Evolutionary conservation across 2,113 vertebrate species (phyloP).

Genomic region (Charina bottae): DNA sequence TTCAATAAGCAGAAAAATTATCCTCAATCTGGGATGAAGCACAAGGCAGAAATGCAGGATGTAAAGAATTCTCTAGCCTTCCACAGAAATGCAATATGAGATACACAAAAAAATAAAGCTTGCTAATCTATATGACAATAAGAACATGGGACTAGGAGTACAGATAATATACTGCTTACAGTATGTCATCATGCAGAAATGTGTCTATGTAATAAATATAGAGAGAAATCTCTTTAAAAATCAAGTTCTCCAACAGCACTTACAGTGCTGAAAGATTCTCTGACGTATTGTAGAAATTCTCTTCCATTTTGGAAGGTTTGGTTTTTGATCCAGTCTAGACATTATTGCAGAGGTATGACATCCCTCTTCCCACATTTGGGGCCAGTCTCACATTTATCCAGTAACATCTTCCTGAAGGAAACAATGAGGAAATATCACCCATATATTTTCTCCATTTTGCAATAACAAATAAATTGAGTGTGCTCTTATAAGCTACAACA

Average conservation of each 20-base stretch:
- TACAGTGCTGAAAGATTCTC: background rate
- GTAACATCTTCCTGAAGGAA: background rate
- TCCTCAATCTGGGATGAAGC: background rate
- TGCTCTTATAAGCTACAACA: background rate
- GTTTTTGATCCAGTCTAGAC: background rate
- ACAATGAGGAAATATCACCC: background rate
- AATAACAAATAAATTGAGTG: background rate
- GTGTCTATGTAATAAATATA: background rate
- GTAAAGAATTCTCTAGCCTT: background rate
- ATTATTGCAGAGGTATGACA: background rate
- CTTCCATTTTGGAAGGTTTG: background rate
- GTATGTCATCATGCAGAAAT: background rate
- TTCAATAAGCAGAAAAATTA: background rate
- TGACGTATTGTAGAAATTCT: background rate
- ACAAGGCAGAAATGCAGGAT: background rate
- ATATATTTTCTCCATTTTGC: background rate
- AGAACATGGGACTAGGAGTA: background rate
- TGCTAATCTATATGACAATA: background rate
- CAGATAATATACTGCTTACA: background rate
- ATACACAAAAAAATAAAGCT: background rate
- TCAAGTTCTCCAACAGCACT: background rate
- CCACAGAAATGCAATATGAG: background rate
- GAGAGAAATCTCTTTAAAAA: background rate
- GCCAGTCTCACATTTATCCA: background rate
- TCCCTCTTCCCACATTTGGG: background rate